Evolutionary conservation across 1,140 invertebrate species (phyloP).

Genomic region (Druon quercuslanigerum): DNA sequence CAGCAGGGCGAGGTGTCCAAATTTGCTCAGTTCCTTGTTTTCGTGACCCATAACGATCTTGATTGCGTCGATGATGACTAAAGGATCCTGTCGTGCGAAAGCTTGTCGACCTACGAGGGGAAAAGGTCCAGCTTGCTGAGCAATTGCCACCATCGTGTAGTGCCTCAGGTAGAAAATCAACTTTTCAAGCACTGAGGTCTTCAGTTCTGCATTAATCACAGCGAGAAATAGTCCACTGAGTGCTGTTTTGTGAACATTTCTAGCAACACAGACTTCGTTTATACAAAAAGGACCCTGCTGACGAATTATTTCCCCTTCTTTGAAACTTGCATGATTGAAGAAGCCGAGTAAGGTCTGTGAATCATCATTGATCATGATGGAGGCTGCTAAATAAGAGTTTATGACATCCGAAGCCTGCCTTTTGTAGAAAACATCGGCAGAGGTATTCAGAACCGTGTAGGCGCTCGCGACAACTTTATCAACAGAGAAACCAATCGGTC

Average conservation of each 20-base stretch:
- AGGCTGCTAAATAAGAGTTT: slow-evolving; percentile 91
- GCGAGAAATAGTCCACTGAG: slow-evolving; percentile 89
- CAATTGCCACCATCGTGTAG: slow-evolving; percentile 95
- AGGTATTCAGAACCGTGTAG: slow-evolving; percentile 89
- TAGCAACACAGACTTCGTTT: slow-evolving; percentile 85
- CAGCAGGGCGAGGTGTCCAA: slow-evolving; percentile 90
- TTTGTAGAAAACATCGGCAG: slow-evolving; percentile 90
- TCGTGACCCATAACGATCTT: slow-evolving; percentile 96
- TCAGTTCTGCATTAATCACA: slow-evolving; percentile 93
- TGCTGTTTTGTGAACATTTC: slow-evolving; percentile 92
- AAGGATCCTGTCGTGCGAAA: slow-evolving; percentile 86
- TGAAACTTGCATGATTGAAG: slow-evolving; percentile 88
- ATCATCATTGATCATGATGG: slow-evolving; percentile 89
- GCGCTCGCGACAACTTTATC: slow-evolving; percentile 94
- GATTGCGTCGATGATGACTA: slow-evolving; percentile 95
- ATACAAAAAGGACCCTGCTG: slow-evolving; percentile 85
- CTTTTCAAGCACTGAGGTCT: slow-evolving; percentile 86
- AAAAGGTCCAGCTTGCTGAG: slow-evolving; percentile 92
- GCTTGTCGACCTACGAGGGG: slow-evolving; percentile 74
- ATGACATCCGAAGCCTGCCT: slow-evolving; percentile 96
- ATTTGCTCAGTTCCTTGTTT: slow-evolving; percentile 96
- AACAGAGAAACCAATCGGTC: slow-evolving; percentile 89
- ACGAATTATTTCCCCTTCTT: slow-evolving; percentile 81
- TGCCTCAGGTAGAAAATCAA: slow-evolving; percentile 93
- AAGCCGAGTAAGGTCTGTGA: slow-evolving; percentile 85